phyloP scores from a whole-genome alignment of 2,888 invertebrate genomes.

The Eupsilia transversa region DNA sequence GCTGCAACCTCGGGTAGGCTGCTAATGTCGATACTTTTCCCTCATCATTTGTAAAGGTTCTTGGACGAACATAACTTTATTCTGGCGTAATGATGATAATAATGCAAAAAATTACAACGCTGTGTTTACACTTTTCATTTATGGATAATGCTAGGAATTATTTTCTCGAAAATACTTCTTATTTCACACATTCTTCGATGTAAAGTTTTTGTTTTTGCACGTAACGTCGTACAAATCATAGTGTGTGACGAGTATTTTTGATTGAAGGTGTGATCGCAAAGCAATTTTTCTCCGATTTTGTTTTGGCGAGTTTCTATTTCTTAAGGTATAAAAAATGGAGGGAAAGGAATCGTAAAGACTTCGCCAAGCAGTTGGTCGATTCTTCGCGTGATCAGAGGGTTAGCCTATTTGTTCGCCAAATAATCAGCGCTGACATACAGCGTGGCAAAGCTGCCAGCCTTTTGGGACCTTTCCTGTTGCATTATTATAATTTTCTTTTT shows the following conservation, averaged over 20 bases:
- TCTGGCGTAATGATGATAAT: constrained; percentile 12
- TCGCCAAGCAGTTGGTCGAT: too few relatives aligned
- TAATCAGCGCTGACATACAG: too few relatives aligned
- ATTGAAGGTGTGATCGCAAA: background rate
- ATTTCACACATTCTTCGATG: background rate
- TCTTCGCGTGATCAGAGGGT: too few relatives aligned
- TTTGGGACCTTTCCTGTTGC: too few relatives aligned
- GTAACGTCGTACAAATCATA: background rate
- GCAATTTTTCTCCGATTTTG: background rate
- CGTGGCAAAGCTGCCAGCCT: too few relatives aligned
- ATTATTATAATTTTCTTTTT: too few relatives aligned
- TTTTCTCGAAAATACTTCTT: background rate
- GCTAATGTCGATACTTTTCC: constrained; percentile 29
- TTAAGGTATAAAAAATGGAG: too few relatives aligned
- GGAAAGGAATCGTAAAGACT: too few relatives aligned
- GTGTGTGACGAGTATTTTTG: background rate
- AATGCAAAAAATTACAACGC: background rate
- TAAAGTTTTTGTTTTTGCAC: background rate
- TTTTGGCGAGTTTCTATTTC: background rate
- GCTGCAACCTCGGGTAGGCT: constrained; percentile 17
- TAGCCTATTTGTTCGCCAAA: too few relatives aligned
- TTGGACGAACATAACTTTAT: background rate
- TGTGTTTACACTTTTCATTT: background rate
- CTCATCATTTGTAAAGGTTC: constrained; percentile 12
- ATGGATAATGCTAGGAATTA: background rate